Base-by-base conservation (phyloP, 2,888 invertebrate genomes). In the Drosophila conformis region DNA sequence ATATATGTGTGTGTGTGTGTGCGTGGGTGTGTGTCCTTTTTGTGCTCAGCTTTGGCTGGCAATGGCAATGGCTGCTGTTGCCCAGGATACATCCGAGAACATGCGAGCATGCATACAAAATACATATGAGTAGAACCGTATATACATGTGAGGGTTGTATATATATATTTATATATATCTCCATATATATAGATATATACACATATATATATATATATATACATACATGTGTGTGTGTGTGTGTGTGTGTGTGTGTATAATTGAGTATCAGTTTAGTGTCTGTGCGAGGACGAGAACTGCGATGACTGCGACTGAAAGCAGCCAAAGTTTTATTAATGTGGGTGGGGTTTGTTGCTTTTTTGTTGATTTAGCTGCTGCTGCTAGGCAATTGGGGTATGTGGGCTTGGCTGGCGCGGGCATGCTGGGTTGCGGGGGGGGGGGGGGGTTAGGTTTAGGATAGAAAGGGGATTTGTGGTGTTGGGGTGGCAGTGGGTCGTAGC, bases 11-110 rank as follows among this genome's bases (percentile, higher is more conserved):
- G 46, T 57, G 38, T 25, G 42, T 63, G 62, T 40, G 49, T 58
- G 56, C 77, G 77, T 51, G 58, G 21, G 64, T 79, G 79, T 74
- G 71, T 70, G 79, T 80, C 61, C 69, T 75, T 68, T 73, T 79
- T 79, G 75, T 78, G 78, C 63, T 54, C 62, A 59, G 79, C 64
- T 68, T 68, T 69, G 54, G 65, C 72, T 84, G 89, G 84, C 84
- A 84, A 84, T 85, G 84, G 87, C 90, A 85, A 90, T 90, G 90
- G 90, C 90, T 90, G 90, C 59, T 69, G 70, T 83, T 83, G 72
- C 73, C 78, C 83, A 78, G 87, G 70, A 79, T 86, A 88, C 71
- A 75, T 53, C 69, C 68, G 73, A 72, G 66, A 67, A 59, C 61
- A 70, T 64, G 60, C 72, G 65, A 69, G 59, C 62, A 66, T 66